Percentiles rank a stretch among this genome's conserved stretches.
Conservation (phyloP, 2,888 invertebrate genomes). For the Drosophila prolongata region DNA sequence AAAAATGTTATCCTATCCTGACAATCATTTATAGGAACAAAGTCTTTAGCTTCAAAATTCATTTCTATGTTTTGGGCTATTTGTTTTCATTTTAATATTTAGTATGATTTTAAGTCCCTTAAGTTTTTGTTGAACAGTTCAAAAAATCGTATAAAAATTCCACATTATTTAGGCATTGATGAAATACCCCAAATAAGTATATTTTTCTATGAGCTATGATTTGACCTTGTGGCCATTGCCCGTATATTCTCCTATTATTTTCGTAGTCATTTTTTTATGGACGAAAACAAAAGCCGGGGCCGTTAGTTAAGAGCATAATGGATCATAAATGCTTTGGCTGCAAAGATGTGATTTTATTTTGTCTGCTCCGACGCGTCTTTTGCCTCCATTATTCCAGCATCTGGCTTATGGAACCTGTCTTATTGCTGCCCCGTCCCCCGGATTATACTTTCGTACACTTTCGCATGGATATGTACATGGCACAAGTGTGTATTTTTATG, state of each 20-base stretch:
- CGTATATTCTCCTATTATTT: conserved; percentile 13
- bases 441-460: conserved; percentile 2
- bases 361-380: conserved; percentile 54
- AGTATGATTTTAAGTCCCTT: too few relatives aligned
- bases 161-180: neutral
- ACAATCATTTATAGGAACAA: too few relatives aligned
- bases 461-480: neutral
- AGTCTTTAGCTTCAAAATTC: too few relatives aligned
- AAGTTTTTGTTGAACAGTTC: too few relatives aligned
- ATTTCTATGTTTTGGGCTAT: too few relatives aligned
- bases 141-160: too few relatives aligned
- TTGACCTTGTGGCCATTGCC: conserved; percentile 28
- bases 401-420: conserved; percentile 45
- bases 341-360: conserved; percentile 70
- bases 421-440: conserved; percentile 22
- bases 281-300: conserved; percentile 54
- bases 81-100: too few relatives aligned
- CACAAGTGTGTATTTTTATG: conserved; percentile 36
- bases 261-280: conserved; percentile 57
- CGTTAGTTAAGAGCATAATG: conserved; percentile 72
- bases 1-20: too few relatives aligned
- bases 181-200: neutral
- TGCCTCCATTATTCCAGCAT: conserved; percentile 32
- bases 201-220: neutral
- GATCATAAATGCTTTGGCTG: conserved; percentile 72